Evolutionary conservation across 2,888 invertebrate genomes (phyloP), one percentile per base, ranked within the genome.

Genomic region (Camponotus fellah): DNA sequence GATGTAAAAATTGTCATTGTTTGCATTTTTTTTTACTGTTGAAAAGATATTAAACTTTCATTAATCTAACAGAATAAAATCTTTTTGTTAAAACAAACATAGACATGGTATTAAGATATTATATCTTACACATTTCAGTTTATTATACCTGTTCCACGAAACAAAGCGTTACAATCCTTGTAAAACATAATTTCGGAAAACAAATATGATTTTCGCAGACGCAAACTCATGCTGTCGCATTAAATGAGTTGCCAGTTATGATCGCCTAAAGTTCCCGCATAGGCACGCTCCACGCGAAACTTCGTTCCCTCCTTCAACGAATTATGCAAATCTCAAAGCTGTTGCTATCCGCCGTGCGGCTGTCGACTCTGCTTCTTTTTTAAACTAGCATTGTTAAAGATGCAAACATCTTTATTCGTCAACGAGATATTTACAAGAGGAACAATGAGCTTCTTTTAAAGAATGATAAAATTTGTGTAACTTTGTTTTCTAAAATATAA

Each of bases 181-280:
- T 82, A 83, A 87, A 90, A 87, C 82, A 86, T 85, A 87, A 90
- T 89, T 91, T 83, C 81, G 68, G 69, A 81, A 83, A 69, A 75
- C 79, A 85, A 89, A 87, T 82, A 77, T 66, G 86, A 85, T 85
- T 87, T 75, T 64, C 77, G 84, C 72, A 79, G 84, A 81, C 86
- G 72, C 82, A 80, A 71, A 82, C 85, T 88, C 79, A 81, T 76
- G 85, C 85, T 82, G 82, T 86, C 84, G 84, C 81, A 90, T 90
- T 89, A 91, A 91, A 83, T 77, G 89, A 88, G 87, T 91, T 91
- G 81, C 83, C 84, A 91, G 91, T 91, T 91, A 91, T 90, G 91
- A 89, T 91, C 91, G 87, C 88, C 86, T 82, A 77, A 87, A 91
- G 91, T 91, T 91, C 86, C 87, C 85, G 85, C 83, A 83, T 65